Evolutionary conservation across 2,888 invertebrate genomes (phyloP).

Genomic region (Plagodis pulveraria): DNA sequence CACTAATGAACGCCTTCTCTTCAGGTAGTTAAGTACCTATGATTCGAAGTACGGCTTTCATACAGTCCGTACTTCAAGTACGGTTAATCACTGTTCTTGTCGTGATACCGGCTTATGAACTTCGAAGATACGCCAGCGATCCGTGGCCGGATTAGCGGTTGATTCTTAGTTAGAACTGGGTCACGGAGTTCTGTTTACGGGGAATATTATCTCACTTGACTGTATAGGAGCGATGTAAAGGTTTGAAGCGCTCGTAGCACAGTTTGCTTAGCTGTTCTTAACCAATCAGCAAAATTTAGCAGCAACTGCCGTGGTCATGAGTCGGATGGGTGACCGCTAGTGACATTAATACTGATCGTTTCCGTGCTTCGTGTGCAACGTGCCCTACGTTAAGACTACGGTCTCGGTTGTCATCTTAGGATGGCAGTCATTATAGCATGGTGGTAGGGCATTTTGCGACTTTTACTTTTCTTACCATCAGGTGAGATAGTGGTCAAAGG

Average conservation of each 20-base stretch:
- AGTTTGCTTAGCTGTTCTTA: too few relatives aligned
- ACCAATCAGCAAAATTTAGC: too few relatives aligned
- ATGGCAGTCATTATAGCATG: too few relatives aligned
- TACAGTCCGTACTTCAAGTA: slow-evolving; percentile 2
- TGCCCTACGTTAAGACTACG: too few relatives aligned
- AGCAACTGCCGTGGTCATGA: slow-evolving; percentile 4
- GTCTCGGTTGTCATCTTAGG: too few relatives aligned
- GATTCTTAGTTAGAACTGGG: slow-evolving; percentile 43
- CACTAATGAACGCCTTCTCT: background rate
- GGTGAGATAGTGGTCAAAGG: too few relatives aligned
- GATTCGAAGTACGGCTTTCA: slow-evolving; percentile 6
- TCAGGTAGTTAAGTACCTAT: background rate
- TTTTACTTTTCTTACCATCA: too few relatives aligned
- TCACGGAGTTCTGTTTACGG: slow-evolving; percentile 45
- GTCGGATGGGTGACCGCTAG: too few relatives aligned
- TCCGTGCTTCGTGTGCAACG: too few relatives aligned
- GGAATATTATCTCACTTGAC: slow-evolving; percentile 23
- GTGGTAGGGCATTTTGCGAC: too few relatives aligned
- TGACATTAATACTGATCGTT: too few relatives aligned
- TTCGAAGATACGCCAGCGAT: slow-evolving; percentile 48
- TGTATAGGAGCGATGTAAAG: slow-evolving; percentile 9
- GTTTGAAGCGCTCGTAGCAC: too few relatives aligned
- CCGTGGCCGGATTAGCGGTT: slow-evolving; percentile 43
- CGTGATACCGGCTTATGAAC: slow-evolving; percentile 38
- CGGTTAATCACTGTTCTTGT: slow-evolving; percentile 14